Evolutionary conservation across 2,888 invertebrate genomes (phyloP).

Genomic region (Apamea anceps): DNA sequence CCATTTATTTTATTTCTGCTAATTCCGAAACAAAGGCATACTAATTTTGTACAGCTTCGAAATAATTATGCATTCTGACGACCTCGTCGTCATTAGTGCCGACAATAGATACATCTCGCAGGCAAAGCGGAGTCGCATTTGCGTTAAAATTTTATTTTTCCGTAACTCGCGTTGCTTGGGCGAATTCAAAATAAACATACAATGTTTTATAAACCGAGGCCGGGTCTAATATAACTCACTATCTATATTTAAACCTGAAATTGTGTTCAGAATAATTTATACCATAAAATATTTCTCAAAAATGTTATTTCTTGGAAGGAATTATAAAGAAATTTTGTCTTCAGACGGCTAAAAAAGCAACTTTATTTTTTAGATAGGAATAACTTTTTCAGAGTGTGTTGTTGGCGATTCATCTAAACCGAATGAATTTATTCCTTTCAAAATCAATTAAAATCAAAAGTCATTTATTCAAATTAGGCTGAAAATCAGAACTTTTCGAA

Average conservation of each 20-base stretch:
- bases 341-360: not conserved
- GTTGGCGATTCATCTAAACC: not conserved
- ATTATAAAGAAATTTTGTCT: not conserved
- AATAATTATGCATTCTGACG: constrained; percentile 72
- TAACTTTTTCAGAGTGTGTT: not conserved
- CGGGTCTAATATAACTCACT: constrained; percentile 76
- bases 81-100: constrained; percentile 68
- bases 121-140: constrained; percentile 46
- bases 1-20: constrained; percentile 57
- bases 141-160: constrained; percentile 77
- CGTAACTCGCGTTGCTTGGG: constrained; percentile 77
- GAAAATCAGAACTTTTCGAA: too few relatives aligned
- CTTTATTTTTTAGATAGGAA: not conserved
- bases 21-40: constrained; percentile 73
- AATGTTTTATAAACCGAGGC: constrained; percentile 83
- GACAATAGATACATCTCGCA: constrained; percentile 64
- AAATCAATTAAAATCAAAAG: too few relatives aligned
- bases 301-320: constrained; percentile 3
- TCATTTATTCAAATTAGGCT: too few relatives aligned
- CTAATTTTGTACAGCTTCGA: constrained; percentile 70
- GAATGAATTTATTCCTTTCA: not conserved
- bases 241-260: constrained; percentile 69
- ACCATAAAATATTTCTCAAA: constrained; percentile 22
- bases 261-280: constrained; percentile 51
- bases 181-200: constrained; percentile 83